Evolutionary conservation across 2,113 vertebrate genomes (phyloP).

Genomic region (Daboia siamensis): DNA sequence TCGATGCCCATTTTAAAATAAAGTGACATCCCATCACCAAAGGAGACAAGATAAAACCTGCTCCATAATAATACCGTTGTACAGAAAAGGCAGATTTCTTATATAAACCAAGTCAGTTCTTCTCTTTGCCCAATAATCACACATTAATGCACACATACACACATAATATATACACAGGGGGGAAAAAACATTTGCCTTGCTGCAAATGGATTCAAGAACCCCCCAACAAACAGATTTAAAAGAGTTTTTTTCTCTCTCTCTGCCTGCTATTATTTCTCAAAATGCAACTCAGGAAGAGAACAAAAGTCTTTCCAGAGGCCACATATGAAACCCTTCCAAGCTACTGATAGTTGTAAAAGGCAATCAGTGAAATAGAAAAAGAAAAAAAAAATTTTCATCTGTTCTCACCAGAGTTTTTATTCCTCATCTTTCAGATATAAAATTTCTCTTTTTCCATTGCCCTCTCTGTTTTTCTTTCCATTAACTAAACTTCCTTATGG

Average conservation of each 20-base stretch:
- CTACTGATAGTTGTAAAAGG: neutral
- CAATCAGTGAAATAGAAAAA: neutral
- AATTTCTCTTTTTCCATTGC: neutral
- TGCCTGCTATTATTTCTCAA: neutral
- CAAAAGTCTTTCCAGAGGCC: neutral
- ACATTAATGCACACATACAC: neutral
- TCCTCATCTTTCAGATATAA: slow-evolving; percentile 36
- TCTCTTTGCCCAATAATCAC: neutral
- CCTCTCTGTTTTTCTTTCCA: slow-evolving; percentile 62
- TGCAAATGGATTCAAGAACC: neutral
- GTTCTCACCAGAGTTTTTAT: neutral
- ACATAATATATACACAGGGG: too few relatives aligned
- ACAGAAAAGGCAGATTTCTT: neutral
- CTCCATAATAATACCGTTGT: neutral
- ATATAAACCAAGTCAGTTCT: neutral
- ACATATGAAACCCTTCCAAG: neutral
- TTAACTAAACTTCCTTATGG: slow-evolving; percentile 52
- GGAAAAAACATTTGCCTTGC: neutral
- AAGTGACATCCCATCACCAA: neutral
- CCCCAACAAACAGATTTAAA: neutral
- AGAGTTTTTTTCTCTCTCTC: neutral
- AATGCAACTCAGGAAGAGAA: neutral
- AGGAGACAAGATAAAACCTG: neutral
- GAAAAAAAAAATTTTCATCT: neutral
- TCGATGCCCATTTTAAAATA: neutral